phyloP scores from a whole-genome alignment of 2,888 invertebrate species.

The Elegia similella region DNA sequence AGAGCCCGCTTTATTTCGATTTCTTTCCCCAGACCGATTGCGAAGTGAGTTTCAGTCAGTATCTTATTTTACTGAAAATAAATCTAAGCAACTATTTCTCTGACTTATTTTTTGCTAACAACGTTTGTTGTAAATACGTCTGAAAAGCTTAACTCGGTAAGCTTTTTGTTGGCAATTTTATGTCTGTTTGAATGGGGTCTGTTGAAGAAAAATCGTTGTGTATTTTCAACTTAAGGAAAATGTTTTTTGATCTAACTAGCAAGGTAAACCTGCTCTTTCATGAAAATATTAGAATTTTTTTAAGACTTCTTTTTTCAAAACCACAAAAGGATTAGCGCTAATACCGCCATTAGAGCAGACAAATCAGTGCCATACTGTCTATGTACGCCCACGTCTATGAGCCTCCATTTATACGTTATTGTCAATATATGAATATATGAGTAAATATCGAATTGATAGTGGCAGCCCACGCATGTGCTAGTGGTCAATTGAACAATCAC shows the following conservation, averaged over 20 bases:
- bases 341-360: neutral
- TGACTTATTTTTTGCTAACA: neutral
- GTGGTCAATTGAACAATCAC: slow-evolving; percentile 56
- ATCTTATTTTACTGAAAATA: slow-evolving; percentile 4
- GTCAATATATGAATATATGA: slow-evolving; percentile 6
- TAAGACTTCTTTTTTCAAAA: neutral
- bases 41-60: neutral
- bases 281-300: neutral
- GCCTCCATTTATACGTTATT: slow-evolving; percentile 5
- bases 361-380: slow-evolving; percentile 2
- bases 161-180: no score
- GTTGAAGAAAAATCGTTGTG: no score
- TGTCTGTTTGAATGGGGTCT: no score
- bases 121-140: neutral
- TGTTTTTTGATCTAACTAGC: no score
- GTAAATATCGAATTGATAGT: slow-evolving; percentile 23
- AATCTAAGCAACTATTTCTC: neutral
- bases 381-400: slow-evolving; percentile 4
- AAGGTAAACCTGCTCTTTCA: no score
- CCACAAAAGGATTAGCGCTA: slow-evolving; percentile 4
- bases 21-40: neutral
- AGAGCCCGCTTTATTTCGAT: neutral
- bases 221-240: no score
- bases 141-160: neutral
- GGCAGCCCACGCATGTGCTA: slow-evolving; percentile 39